Evolutionary conservation across 2,113 vertebrate species (phyloP), one percentile per base, ranked within the genome.

Genomic region (Puffinus mauretanicus): DNA sequence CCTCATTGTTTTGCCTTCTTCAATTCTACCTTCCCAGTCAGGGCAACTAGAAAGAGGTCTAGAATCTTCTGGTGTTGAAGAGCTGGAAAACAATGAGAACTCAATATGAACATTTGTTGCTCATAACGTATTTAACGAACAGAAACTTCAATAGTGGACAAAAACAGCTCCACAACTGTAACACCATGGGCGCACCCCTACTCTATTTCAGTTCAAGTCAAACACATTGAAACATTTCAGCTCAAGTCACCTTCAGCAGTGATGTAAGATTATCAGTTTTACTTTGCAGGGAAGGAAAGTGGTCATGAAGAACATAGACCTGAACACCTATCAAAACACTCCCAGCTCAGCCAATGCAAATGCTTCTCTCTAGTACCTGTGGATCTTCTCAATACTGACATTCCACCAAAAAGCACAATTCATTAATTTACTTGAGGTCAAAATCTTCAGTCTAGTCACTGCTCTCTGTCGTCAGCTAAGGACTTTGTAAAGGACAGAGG

Each of bases 11-110:
- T 99, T 98, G 36, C 98, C 98, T 25, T 98, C 98, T 96, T 99
- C 99, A 71, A 99, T 98, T 69, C 98, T 98, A 65, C 97, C 97
- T 24, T 98, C 99, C 99, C 99, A 99, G 86, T 97, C 98, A 1
- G 94, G 65, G 42, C 98, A 98, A 70, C 98, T 96, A 38, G 98
- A 98, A 82, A 95, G 97, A 0, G 98, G 97, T 8, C 97, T 98
- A 1, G 97, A 95, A 72, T 97, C 95, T 91, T 99, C 99, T 58
- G 98, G 98, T 42, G 98, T 97, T 26, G 99, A 96, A 86, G 99
- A 99, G 72, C 99, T 99, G 83, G 4, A 93, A 92, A 78, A 88
- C 32, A 92, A 81, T 1, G 9, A 84, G 64, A 60, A 82, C 25
- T 82, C 36, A 26, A 5, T 25, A 38, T 49, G 16, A 87, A 78